Conservation (phyloP, 2,888 invertebrate species). For the Melangyna quadrimaculata region DNA sequence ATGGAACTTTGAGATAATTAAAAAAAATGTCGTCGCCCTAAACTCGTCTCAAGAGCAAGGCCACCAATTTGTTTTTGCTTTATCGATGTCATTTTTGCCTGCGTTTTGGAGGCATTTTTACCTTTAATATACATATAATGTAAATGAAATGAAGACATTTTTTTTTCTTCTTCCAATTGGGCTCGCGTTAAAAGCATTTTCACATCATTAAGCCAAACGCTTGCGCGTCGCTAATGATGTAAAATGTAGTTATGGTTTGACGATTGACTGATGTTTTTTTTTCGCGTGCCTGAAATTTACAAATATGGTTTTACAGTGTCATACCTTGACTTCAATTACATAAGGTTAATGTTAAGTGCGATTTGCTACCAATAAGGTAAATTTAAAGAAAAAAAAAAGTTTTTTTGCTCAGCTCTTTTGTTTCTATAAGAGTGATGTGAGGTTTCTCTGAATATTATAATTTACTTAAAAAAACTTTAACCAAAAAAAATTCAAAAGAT, state of each 20-base stretch:
- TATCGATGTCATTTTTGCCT: background rate
- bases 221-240: conserved; percentile 44
- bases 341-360: conserved; percentile 46
- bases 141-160: conserved; percentile 22
- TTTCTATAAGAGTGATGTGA: conserved; percentile 5
- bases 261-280: conserved; percentile 43
- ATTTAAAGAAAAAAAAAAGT: background rate
- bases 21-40: conserved; percentile 9
- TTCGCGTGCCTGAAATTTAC: conserved; percentile 22
- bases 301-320: conserved; percentile 58
- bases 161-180: background rate
- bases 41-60: conserved; percentile 41
- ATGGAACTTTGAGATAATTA: conserved; percentile 3
- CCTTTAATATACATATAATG: too few species aligned
- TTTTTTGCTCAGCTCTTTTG: conserved; percentile 52
- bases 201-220: conserved; percentile 9
- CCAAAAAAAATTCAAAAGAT: background rate
- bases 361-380: conserved; percentile 32
- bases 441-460: background rate
- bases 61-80: background rate
- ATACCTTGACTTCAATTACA: conserved; percentile 64
- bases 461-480: conserved; percentile 11
- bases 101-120: background rate
- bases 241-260: conserved; percentile 18
- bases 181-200: conserved; percentile 37